phyloP scores from a whole-genome alignment of 1,140 invertebrate species.

The Leptinotarsa texana region DNA sequence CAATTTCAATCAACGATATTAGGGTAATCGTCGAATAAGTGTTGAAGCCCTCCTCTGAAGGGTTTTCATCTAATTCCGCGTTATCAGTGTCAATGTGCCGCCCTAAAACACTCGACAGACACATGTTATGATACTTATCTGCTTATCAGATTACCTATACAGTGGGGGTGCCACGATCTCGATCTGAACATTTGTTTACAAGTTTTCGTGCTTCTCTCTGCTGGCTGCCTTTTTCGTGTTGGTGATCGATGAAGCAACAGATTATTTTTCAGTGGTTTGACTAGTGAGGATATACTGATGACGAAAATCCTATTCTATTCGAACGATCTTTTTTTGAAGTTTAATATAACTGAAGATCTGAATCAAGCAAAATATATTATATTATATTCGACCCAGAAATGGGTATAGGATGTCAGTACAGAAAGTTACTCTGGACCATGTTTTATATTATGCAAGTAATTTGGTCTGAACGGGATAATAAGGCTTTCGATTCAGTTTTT shows the following conservation, averaged over 20 bases:
- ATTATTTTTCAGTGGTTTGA: background rate
- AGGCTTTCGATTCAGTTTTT: too few relatives aligned
- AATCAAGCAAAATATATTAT: too few relatives aligned
- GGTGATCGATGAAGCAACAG: background rate
- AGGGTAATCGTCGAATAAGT: constrained; percentile 29
- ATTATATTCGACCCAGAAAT: too few relatives aligned
- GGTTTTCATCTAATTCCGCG: constrained; percentile 33
- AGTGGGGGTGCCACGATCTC: constrained; percentile 17
- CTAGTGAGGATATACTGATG: background rate
- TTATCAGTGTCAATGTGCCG: constrained; percentile 35
- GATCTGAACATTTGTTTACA: constrained; percentile 11
- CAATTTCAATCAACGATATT: constrained; percentile 24
- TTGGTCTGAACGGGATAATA: too few relatives aligned
- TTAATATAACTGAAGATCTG: too few relatives aligned
- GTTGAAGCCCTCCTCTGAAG: constrained; percentile 25
- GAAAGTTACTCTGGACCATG: too few relatives aligned
- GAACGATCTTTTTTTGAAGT: too few relatives aligned
- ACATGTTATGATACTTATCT: constrained; percentile 51
- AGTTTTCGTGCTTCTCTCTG: background rate
- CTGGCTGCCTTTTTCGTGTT: background rate
- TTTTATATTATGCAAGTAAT: too few relatives aligned
- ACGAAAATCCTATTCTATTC: too few relatives aligned
- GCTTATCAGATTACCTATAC: constrained; percentile 43
- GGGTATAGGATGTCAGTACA: too few relatives aligned
- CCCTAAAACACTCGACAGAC: constrained; percentile 47